phyloP scores from a whole-genome alignment of 2,797 vertebrate species.

The Hephaestus fuliginosus region DNA sequence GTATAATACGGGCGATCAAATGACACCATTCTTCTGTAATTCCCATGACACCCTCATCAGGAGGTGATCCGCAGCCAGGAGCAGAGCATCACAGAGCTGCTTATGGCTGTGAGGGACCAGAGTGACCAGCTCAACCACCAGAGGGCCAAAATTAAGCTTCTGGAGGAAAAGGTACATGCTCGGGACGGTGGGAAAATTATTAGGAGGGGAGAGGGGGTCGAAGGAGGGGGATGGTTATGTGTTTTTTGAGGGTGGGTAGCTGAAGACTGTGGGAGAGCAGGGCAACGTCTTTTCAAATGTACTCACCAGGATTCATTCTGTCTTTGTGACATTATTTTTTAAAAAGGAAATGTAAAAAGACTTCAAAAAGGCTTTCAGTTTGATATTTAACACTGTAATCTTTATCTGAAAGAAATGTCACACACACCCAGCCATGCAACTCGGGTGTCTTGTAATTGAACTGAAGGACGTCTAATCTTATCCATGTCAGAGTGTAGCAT shows the following conservation, averaged over 20 bases:
- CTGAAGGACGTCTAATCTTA: too few species aligned
- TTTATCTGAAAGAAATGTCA: background rate
- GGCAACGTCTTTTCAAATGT: background rate
- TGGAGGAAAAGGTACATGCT: constrained; percentile 90
- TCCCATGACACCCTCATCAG: constrained; percentile 72
- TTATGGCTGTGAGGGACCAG: constrained; percentile 89
- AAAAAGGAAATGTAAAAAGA: too few species aligned
- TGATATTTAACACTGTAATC: background rate
- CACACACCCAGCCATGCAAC: background rate
- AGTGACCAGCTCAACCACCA: constrained; percentile 89
- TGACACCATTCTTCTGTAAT: background rate
- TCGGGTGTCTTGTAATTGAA: background rate
- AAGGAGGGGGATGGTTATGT: background rate
- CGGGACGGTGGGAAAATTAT: background rate
- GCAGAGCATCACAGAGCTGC: constrained; percentile 88
- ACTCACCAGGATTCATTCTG: background rate
- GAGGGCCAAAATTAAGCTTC: constrained; percentile 88
- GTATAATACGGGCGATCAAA: background rate
- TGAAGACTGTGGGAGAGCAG: background rate
- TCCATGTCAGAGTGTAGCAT: background rate
- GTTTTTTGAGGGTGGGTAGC: background rate
- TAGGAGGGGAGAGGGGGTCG: too few species aligned
- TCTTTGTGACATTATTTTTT: background rate
- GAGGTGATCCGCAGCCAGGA: constrained; percentile 91
- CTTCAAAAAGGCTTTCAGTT: background rate